Evolutionary conservation across 35 echinoderm and acorn worm genomes (phyloP).

Genomic region (Holothuria glaberrima): DNA sequence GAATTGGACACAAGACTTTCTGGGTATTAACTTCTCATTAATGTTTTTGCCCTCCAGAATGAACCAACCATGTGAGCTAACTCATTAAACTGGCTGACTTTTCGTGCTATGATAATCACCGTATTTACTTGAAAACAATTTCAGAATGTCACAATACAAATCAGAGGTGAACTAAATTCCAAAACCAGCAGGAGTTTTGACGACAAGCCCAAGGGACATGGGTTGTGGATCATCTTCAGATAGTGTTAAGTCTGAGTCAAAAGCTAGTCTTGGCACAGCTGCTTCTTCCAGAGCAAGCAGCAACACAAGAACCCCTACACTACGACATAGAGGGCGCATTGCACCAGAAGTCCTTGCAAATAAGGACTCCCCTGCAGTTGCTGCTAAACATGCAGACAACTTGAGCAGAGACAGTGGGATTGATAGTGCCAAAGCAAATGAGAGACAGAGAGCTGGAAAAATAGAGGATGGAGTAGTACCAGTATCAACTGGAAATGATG

Average conservation of each 20-base stretch:
- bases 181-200: not conserved
- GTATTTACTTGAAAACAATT: too few relatives aligned
- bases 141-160: too few relatives aligned
- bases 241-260: constrained; percentile 47
- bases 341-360: constrained; percentile 23
- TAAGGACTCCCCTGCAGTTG: not conserved
- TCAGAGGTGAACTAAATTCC: too few relatives aligned
- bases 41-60: too few relatives aligned
- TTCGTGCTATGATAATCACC: too few relatives aligned
- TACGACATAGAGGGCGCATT: constrained; percentile 25
- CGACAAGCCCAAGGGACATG: not conserved
- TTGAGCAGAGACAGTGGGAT: constrained; percentile 81
- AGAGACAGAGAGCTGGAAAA: constrained; percentile 13
- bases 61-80: too few relatives aligned
- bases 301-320: constrained; percentile 30
- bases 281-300: constrained; percentile 38
- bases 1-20: too few relatives aligned
- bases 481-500: not conserved
- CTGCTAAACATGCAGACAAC: constrained; percentile 51
- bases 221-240: constrained; percentile 55
- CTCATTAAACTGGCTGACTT: too few relatives aligned
- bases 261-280: constrained; percentile 50
- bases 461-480: constrained; percentile 37
- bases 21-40: too few relatives aligned
- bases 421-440: constrained; percentile 81